Evolutionary conservation across 2,797 vertebrate genomes (phyloP).

Genomic region (Cuculus canorus): DNA sequence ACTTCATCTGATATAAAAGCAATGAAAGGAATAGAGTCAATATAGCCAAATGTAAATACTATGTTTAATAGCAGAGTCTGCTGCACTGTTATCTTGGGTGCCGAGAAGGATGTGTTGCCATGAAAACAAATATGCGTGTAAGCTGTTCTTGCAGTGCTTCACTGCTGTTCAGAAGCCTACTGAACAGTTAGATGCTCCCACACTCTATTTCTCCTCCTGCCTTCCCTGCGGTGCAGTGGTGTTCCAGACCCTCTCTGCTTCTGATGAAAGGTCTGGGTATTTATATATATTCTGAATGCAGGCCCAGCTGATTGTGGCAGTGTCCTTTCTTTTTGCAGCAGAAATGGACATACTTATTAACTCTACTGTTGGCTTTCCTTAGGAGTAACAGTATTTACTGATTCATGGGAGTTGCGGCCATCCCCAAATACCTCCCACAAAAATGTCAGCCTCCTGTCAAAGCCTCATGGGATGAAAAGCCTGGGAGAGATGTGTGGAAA

Average conservation of each 20-base stretch:
- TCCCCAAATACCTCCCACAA: too few relatives aligned
- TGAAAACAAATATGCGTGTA: constrained; percentile 6
- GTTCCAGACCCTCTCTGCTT: not conserved
- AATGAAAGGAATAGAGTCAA: not conserved
- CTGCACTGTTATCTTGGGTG: not conserved
- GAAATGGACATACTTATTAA: not conserved
- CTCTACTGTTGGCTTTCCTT: not conserved
- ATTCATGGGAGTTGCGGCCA: not conserved
- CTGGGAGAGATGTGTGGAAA: not conserved
- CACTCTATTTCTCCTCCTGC: not conserved
- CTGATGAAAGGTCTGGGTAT: not conserved
- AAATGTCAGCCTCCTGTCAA: not conserved
- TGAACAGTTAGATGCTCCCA: not conserved
- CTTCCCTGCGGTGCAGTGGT: not conserved
- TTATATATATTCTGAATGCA: not conserved
- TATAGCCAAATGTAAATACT: not conserved
- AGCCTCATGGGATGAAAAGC: not conserved
- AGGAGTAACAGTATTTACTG: not conserved
- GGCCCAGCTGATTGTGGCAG: not conserved
- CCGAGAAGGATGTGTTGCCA: not conserved
- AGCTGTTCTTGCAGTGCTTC: not conserved
- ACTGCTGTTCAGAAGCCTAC: not conserved
- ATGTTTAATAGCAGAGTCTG: not conserved
- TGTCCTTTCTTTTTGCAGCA: not conserved
- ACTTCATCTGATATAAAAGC: constrained; percentile 14